Base-by-base conservation (phyloP, 2,113 vertebrate genomes). In the Anarhynchus alexandrinus region DNA sequence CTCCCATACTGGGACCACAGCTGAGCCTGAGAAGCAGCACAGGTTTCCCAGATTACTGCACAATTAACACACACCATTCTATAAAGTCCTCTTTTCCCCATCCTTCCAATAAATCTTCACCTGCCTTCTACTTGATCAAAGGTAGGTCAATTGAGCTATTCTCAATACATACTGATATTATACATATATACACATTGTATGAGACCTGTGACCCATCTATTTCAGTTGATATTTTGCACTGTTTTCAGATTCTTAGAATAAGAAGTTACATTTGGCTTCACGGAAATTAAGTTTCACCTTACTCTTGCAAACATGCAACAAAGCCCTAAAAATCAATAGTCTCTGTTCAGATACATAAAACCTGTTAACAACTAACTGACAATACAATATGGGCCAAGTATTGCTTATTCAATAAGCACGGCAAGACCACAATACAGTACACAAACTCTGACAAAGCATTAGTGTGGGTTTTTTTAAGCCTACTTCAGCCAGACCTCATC, bases 371-470 rank as follows among this genome's bases (percentile, higher is more conserved):
- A 49, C 43, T 59, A 69, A 76, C 20, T 72, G 32, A 32, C 32
- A 81, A 83, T 16, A 80, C 14, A 70, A 29, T 15, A 58, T 1
- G 5, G 40, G 10, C 8, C 54, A 81, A 80, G 20, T 7, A 52
- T 3, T 5, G 1, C 30, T 49, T 40, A 43, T 23, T 43, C 71
- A 80, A 72, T 26, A 38, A 55, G 34, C 20, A 49, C 0, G 0
- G 42, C 1, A 77, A 36, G 2, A 67, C 34, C 49, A 55, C 47
- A 94, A 15, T 1, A 6, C 57, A 69, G 47, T 29, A 47, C 15
- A 52, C 9, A 36, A 43, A 30, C 49, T 43, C 54, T 59, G 21
- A 49, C 54, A 61, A 67, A 77, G 43, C 12, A 76, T 40, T 9
- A 65, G 4, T 1, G 4, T 4, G 23, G 11, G 7, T 43, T 42